phyloP scores from a whole-genome alignment of 1,140 invertebrate species.

The Microplitis demolitor region DNA sequence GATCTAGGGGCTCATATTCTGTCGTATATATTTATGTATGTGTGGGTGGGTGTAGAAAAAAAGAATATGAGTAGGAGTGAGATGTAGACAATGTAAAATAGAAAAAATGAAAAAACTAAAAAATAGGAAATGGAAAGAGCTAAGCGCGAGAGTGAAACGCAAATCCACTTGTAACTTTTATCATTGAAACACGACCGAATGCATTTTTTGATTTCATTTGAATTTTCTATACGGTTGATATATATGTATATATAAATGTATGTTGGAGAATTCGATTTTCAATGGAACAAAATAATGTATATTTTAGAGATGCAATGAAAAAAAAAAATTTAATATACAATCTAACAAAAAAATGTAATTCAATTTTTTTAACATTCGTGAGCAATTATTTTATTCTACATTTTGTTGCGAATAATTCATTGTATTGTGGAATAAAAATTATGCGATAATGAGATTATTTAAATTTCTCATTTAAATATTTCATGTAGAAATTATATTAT shows the following conservation, averaged over 20 bases:
- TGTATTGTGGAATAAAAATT: too few relatives aligned
- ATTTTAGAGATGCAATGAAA: background rate
- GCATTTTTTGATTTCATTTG: conserved; percentile 21
- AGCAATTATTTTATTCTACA: too few relatives aligned
- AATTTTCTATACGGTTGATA: conserved; percentile 13
- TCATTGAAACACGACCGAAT: conserved; percentile 10
- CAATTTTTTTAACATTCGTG: background rate
- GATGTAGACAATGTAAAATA: conserved; percentile 14
- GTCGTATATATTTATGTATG: too few relatives aligned
- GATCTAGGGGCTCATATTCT: background rate
- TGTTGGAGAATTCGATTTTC: background rate
- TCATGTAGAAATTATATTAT: too few relatives aligned
- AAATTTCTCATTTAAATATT: too few relatives aligned
- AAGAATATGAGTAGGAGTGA: background rate
- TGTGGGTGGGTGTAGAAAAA: background rate
- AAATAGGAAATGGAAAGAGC: background rate
- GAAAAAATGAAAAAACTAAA: background rate
- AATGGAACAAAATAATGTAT: background rate
- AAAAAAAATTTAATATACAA: background rate
- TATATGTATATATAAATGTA: background rate
- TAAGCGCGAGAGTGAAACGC: conserved; percentile 8
- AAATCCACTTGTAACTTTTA: conserved; percentile 27
- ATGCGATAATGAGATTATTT: too few relatives aligned
- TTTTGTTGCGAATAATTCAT: too few relatives aligned
- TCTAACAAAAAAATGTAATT: background rate